These are phyloP conservation scores for Limosa lapponica DNA, from an alignment of 2,797 vertebrate species.

Conservation along the genomic window DNA sequence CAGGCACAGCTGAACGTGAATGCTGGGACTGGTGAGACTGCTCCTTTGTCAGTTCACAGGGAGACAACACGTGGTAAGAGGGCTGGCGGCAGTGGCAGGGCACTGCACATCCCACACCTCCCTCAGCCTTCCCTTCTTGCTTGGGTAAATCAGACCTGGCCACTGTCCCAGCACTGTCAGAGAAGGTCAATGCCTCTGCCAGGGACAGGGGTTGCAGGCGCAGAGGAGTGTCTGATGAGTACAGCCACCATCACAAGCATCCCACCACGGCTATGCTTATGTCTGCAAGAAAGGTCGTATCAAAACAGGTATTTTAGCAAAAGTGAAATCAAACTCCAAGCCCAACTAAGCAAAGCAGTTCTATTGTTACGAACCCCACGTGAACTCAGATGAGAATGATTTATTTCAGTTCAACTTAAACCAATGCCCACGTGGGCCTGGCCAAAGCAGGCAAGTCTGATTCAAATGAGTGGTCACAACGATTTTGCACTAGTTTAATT, in stretches of 20 bases:
- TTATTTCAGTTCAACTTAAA: neutral
- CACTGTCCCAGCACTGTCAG: accelerated
- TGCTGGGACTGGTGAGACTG: neutral
- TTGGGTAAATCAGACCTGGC: neutral
- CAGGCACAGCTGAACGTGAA: neutral
- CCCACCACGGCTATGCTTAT: neutral
- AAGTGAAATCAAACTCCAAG: neutral
- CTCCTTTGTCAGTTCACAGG: neutral
- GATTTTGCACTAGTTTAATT: neutral
- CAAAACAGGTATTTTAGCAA: neutral
- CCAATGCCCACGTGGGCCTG: neutral
- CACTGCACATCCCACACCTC: neutral
- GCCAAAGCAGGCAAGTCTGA: neutral
- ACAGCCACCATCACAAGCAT: neutral
- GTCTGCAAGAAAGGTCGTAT: neutral
- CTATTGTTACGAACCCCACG: accelerated
- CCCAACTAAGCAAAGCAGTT: neutral
- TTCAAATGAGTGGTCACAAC: neutral
- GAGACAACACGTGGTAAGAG: accelerated
- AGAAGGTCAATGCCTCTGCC: neutral
- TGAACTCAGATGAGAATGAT: neutral
- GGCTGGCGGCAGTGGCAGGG: neutral
- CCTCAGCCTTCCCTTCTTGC: neutral
- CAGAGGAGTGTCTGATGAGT: neutral
- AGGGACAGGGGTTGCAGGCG: neutral